phyloP scores from a whole-genome alignment of 2,113 vertebrate genomes.

The Anguilla rostrata region DNA sequence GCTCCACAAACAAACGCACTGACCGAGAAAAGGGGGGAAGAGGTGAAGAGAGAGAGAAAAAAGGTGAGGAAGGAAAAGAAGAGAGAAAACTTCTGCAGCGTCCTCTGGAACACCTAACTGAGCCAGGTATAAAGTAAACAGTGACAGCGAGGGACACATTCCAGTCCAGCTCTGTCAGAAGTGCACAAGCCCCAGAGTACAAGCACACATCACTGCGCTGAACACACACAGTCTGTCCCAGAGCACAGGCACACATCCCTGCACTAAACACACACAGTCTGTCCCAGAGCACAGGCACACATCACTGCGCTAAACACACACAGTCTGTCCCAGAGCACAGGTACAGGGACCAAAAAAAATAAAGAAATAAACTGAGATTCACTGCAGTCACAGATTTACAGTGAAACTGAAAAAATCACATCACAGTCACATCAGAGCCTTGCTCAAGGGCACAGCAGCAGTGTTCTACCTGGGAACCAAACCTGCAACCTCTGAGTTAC shows the following conservation, averaged over 20 bases:
- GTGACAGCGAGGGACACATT: neutral
- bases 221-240: neutral
- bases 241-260: neutral
- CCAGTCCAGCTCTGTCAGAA: neutral
- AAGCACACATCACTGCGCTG: neutral
- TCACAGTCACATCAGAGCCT: too few species aligned
- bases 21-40: neutral
- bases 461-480: too few species aligned
- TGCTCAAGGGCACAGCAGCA: too few species aligned
- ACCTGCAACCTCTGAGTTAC: too few species aligned
- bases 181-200: neutral
- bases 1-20: neutral
- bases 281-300: neutral
- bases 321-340: neutral
- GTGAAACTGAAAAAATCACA: too few species aligned
- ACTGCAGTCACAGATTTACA: too few species aligned
- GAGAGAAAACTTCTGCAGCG: neutral
- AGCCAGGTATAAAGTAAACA: constrained; percentile 29
- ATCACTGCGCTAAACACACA: neutral
- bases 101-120: constrained; percentile 3
- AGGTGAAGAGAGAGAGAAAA: neutral
- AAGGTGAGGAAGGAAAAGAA: neutral
- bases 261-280: neutral
- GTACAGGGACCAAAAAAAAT: neutral
- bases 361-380: too few species aligned